These are phyloP conservation scores for Ruditapes philippinarum DNA, from an alignment of 1,140 invertebrate species.

Conservation along the genomic window DNA sequence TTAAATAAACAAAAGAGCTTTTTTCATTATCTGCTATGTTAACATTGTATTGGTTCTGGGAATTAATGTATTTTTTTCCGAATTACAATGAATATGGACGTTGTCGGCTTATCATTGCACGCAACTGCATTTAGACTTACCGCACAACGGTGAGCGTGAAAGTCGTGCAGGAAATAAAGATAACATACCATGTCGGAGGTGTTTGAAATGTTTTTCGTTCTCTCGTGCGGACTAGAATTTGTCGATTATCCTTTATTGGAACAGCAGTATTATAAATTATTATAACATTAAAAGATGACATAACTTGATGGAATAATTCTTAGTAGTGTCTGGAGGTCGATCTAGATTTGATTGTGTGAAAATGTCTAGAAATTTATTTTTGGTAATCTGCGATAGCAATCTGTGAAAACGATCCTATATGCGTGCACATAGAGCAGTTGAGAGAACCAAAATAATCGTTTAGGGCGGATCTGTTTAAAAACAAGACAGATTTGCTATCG, in stretches of 20 bases:
- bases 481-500: constrained; percentile 62
- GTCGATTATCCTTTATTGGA: neutral
- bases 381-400: constrained; percentile 46
- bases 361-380: constrained; percentile 66
- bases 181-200: too few species aligned
- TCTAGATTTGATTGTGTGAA: constrained; percentile 53
- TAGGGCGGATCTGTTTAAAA: constrained; percentile 65
- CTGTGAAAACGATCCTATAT: constrained; percentile 51
- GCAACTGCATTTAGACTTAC: too few species aligned
- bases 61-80: too few species aligned
- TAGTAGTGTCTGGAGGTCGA: constrained; percentile 13
- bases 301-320: constrained; percentile 32
- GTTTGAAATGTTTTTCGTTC: neutral
- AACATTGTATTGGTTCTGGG: too few species aligned
- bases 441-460: constrained; percentile 56
- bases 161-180: too few species aligned
- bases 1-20: too few species aligned
- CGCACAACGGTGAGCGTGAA: too few species aligned
- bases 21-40: too few species aligned
- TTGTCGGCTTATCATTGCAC: too few species aligned
- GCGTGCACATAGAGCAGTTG: constrained; percentile 40
- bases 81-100: too few species aligned
- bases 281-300: constrained; percentile 20
- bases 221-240: neutral
- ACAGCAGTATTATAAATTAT: neutral